Percentiles rank a stretch among this genome's conserved stretches.
Conservation (phyloP, 2,888 invertebrate genomes). For the Anoplius nigerrimus region DNA sequence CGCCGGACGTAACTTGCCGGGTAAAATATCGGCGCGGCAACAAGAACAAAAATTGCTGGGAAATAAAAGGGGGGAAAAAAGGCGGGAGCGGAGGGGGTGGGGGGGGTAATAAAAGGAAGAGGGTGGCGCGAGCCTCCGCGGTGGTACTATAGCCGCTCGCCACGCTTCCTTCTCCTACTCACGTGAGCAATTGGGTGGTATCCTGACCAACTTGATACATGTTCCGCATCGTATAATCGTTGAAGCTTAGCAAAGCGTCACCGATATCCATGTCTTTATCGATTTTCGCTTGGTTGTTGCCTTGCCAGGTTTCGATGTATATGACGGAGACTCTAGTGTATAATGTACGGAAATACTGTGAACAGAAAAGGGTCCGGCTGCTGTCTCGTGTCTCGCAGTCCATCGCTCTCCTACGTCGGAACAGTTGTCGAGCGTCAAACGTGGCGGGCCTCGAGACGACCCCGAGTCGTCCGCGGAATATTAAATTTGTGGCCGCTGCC, state of each 20-base stretch:
- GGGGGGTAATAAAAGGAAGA: neutral
- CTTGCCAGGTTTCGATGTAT: constrained; percentile 98
- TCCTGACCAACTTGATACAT: constrained; percentile 92
- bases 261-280: constrained; percentile 91
- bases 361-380: constrained; percentile 47
- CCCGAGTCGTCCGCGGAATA: too few species aligned
- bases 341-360: constrained; percentile 94
- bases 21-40: too few species aligned
- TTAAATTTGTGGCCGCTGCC: too few species aligned
- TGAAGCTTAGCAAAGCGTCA: constrained; percentile 91
- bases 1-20: too few species aligned
- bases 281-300: constrained; percentile 89
- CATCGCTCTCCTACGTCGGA: too few species aligned
- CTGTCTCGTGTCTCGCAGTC: too few species aligned
- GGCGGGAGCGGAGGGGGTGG: neutral
- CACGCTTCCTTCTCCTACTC: constrained; percentile 76
- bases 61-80: neutral
- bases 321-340: constrained; percentile 96
- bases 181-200: constrained; percentile 94
- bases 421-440: too few species aligned
- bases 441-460: too few species aligned
- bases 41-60: too few species aligned
- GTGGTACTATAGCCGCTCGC: neutral
- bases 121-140: neutral
- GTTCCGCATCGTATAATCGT: constrained; percentile 91